Evolutionary conservation across 2,888 invertebrate species (phyloP).

Genomic region (Pammene fasciana): DNA sequence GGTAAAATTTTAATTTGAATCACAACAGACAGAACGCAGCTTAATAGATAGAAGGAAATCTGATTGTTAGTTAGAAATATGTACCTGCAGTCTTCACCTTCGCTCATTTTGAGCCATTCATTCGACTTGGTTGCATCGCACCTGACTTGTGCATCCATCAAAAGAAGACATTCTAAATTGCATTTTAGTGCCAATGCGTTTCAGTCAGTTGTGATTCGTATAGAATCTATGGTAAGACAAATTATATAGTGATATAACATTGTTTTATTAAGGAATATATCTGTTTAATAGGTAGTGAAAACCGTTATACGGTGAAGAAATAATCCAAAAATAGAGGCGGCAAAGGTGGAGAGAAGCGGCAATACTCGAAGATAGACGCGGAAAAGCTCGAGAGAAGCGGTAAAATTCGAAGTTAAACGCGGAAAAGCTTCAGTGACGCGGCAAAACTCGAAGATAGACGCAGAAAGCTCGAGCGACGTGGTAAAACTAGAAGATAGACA

Average conservation of each 20-base stretch:
- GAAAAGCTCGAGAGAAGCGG: too few species aligned
- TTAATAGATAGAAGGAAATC: background rate
- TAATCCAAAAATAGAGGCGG: background rate
- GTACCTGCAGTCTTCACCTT: background rate
- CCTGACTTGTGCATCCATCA: background rate
- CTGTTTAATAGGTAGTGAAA: slow-evolving; percentile 30
- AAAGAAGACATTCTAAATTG: slow-evolving; percentile 5
- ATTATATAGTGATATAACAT: background rate
- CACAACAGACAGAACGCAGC: slow-evolving; percentile 1
- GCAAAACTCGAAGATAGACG: too few species aligned
- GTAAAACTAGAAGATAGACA: too few species aligned
- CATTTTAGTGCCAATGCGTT: slow-evolving; percentile 12
- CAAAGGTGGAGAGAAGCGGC: too few species aligned
- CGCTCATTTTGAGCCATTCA: slow-evolving; percentile 4
- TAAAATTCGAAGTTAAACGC: slow-evolving; percentile 9
- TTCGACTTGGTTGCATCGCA: slow-evolving; percentile 1
- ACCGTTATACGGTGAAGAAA: slow-evolving; percentile 34
- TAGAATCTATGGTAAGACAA: background rate
- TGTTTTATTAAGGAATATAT: background rate
- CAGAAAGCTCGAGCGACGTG: too few species aligned
- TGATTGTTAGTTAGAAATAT: background rate
- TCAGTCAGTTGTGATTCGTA: slow-evolving; percentile 1
- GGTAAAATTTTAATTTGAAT: background rate
- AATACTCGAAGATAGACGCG: too few species aligned
- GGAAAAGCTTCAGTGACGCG: too few species aligned